Conservation (phyloP, 2,888 invertebrate genomes). For the Pachymerium ferrugineum region DNA sequence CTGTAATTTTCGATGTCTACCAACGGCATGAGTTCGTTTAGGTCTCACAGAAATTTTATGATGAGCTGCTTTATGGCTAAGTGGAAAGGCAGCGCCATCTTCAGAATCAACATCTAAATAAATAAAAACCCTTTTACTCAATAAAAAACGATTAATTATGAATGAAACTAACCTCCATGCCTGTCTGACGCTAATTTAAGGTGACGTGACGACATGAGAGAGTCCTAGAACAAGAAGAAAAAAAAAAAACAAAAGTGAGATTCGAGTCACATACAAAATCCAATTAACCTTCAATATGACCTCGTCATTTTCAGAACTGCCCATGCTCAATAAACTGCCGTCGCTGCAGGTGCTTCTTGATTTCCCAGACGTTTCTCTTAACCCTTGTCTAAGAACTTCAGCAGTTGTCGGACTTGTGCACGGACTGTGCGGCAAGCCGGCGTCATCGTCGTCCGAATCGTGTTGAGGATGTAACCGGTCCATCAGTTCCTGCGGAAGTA, state of each 20-base stretch:
- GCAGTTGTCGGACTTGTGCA: conserved; percentile 53
- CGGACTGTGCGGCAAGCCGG: conserved; percentile 68
- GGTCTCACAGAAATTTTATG: conserved; percentile 75
- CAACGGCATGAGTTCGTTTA: conserved; percentile 67
- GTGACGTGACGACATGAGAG: conserved; percentile 30
- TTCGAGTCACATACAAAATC: not conserved
- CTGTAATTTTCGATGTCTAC: conserved; percentile 54
- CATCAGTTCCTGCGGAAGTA: conserved; percentile 29
- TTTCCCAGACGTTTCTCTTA: conserved; percentile 39
- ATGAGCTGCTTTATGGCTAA: conserved; percentile 72
- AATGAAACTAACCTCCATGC: conserved; percentile 36
- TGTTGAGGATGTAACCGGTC: conserved; percentile 23
- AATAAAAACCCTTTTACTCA: no score
- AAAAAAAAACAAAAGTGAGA: no score
- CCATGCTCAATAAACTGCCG: conserved; percentile 72
- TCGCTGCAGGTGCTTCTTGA: conserved; percentile 54
- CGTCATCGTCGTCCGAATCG: conserved; percentile 57
- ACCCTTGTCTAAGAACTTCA: conserved; percentile 48
- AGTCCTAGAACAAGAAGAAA: conserved; percentile 30
- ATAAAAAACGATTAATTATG: no score
- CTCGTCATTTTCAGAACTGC: conserved; percentile 70
- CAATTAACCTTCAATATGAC: conserved; percentile 42
- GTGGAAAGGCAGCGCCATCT: conserved; percentile 52
- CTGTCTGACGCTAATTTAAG: conserved; percentile 31
- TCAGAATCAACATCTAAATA: conserved; percentile 37